Conservation (phyloP, 2,888 invertebrate genomes). For the Axea sp. region DNA sequence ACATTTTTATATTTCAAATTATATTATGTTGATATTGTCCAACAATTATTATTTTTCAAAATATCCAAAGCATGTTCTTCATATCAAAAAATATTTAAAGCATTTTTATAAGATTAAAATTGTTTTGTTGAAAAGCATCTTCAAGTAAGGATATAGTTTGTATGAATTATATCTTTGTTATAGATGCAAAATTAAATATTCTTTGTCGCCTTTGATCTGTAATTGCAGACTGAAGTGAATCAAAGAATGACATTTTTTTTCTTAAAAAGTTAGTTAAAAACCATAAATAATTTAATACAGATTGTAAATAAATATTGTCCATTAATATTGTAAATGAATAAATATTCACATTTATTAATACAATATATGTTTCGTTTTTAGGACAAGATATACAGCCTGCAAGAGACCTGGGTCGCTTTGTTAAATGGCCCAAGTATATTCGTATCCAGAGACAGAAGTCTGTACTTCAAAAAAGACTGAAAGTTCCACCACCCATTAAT, state of each 20-base stretch:
- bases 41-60: too few relatives aligned
- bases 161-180: slow-evolving; percentile 21
- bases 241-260: slow-evolving; percentile 52
- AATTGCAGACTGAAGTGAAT: slow-evolving; percentile 52
- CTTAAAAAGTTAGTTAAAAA: too few relatives aligned
- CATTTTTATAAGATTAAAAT: too few relatives aligned
- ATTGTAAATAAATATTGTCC: too few relatives aligned
- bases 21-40: too few relatives aligned
- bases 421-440: slow-evolving; percentile 99
- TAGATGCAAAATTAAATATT: slow-evolving; percentile 45
- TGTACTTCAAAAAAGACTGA: slow-evolving; percentile 96
- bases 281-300: too few relatives aligned
- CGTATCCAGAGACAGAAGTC: slow-evolving; percentile 98
- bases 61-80: too few relatives aligned
- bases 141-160: slow-evolving; percentile 35
- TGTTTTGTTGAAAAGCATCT: too few relatives aligned
- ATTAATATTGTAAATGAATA: too few relatives aligned
- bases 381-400: slow-evolving; percentile 99
- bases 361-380: slow-evolving; percentile 76
- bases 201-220: slow-evolving; percentile 56
- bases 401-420: slow-evolving; percentile 97
- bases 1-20: too few relatives aligned
- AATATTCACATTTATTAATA: too few relatives aligned
- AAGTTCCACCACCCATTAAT: slow-evolving; percentile 99
- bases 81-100: too few relatives aligned